Percentiles rank a stretch among this genome's conserved stretches.
phyloP scores from a whole-genome alignment of 1,140 invertebrate species.

The Muscidifurax raptorellus region DNA sequence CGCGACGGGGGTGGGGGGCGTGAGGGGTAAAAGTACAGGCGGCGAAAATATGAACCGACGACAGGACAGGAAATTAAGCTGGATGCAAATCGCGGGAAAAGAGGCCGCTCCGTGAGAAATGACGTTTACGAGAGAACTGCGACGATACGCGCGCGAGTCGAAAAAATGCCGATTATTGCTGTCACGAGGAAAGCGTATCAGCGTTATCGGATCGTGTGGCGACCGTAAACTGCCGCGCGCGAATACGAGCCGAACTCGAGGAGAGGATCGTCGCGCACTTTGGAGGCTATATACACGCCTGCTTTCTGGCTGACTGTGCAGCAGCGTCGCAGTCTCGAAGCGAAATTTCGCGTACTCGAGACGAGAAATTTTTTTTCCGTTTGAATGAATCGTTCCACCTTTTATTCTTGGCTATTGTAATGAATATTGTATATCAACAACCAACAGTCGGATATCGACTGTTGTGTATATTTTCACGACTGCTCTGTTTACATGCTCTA shows the following conservation, averaged over 20 bases:
- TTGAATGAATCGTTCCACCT: neutral
- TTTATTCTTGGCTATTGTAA: neutral
- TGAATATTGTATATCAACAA: too few relatives aligned
- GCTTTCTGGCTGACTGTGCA: neutral
- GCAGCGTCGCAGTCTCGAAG: neutral
- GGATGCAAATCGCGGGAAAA: slow-evolving; percentile 11
- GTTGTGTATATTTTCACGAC: too few relatives aligned
- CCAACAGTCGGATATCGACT: too few relatives aligned
- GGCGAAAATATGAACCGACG: slow-evolving; percentile 8
- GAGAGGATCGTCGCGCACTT: neutral
- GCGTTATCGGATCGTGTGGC: slow-evolving; percentile 38
- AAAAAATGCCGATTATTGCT: slow-evolving; percentile 30
- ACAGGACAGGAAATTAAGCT: slow-evolving; percentile 43
- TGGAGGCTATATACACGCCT: neutral
- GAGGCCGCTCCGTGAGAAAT: neutral
- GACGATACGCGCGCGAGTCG: neutral
- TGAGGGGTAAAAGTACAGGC: slow-evolving; percentile 22
- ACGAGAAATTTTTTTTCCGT: neutral
- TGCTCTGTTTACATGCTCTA: too few relatives aligned
- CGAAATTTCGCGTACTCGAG: neutral
- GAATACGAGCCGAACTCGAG: neutral
- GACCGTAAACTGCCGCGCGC: slow-evolving; percentile 22
- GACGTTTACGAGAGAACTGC: neutral
- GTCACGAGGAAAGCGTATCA: slow-evolving; percentile 8
- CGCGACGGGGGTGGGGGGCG: too few relatives aligned